Conservation (phyloP, 2,797 vertebrate species). For the Rhynchonycteris naso region DNA sequence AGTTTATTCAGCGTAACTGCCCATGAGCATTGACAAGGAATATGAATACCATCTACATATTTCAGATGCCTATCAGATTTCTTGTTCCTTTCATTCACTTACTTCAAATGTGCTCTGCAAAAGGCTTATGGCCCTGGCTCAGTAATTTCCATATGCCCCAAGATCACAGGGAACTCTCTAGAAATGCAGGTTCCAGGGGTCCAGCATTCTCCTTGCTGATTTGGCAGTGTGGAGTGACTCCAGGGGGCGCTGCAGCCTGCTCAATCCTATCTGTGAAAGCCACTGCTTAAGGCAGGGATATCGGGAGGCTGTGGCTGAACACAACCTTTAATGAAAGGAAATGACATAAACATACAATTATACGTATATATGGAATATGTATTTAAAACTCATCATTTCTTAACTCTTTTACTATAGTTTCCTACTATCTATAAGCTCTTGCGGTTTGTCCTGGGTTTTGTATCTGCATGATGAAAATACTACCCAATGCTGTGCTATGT, state of each 20-base stretch:
- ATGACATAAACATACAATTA: not conserved
- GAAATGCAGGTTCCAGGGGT: not conserved
- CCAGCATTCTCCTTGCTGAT: not conserved
- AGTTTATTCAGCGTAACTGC: not conserved
- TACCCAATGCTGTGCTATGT: accelerated
- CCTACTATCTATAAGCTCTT: not conserved
- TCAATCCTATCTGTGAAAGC: not conserved
- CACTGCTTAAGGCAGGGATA: not conserved
- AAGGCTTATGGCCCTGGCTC: not conserved
- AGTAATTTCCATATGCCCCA: not conserved
- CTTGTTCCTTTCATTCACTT: not conserved
- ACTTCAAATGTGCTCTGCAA: not conserved
- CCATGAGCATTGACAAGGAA: not conserved
- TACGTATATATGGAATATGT: not conserved
- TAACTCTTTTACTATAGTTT: not conserved
- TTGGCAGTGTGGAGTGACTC: not conserved
- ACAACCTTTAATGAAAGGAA: not conserved
- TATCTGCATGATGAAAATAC: not conserved
- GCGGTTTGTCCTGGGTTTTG: not conserved
- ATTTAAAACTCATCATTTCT: not conserved
- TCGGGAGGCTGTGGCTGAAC: not conserved
- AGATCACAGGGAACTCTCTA: not conserved
- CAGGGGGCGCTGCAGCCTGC: too few relatives aligned
- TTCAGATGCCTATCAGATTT: not conserved
- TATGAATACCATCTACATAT: not conserved